Percentiles rank a stretch among this genome's conserved stretches.
phyloP scores from a whole-genome alignment of 2,113 vertebrate species.

The Phodopus roborovskii region DNA sequence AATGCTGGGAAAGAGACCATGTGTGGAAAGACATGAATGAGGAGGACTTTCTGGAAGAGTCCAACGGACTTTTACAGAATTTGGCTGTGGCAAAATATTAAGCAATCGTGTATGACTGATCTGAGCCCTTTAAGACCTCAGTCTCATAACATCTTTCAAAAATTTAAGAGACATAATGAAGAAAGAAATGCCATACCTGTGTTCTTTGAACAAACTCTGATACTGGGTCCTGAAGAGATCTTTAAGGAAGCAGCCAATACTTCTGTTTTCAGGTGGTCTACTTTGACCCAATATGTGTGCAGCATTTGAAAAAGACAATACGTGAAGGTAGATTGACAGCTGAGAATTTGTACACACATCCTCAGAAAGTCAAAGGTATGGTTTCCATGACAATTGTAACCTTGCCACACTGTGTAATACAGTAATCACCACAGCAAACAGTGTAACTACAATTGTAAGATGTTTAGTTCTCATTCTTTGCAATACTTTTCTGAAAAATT shows the following conservation, averaged over 20 bases:
- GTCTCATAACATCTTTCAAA: background rate
- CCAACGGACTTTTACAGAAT: slow-evolving; percentile 11
- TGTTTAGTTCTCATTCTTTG: slow-evolving; percentile 57
- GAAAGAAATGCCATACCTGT: background rate
- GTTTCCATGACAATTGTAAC: slow-evolving; percentile 70
- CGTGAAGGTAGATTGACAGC: background rate
- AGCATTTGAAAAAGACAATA: slow-evolving; percentile 51
- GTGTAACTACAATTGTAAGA: slow-evolving; percentile 17
- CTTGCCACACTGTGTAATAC: slow-evolving; percentile 45
- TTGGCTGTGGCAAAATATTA: background rate
- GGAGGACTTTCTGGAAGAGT: background rate
- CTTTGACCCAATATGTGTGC: slow-evolving; percentile 24
- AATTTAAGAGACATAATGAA: background rate
- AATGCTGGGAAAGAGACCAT: background rate
- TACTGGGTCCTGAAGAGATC: background rate
- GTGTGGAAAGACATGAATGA: background rate
- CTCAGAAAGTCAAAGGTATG: slow-evolving; percentile 57
- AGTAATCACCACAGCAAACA: slow-evolving; percentile 58
- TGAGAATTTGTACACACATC: slow-evolving; percentile 52
- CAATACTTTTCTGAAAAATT: slow-evolving; percentile 51
- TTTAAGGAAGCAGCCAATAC: background rate
- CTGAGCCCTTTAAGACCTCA: background rate
- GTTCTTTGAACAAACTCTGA: slow-evolving; percentile 32
- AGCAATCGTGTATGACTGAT: background rate
- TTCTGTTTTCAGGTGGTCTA: slow-evolving; percentile 45